phyloP scores from a whole-genome alignment of 2,888 invertebrate genomes.

The Platycheirus rosarum region DNA sequence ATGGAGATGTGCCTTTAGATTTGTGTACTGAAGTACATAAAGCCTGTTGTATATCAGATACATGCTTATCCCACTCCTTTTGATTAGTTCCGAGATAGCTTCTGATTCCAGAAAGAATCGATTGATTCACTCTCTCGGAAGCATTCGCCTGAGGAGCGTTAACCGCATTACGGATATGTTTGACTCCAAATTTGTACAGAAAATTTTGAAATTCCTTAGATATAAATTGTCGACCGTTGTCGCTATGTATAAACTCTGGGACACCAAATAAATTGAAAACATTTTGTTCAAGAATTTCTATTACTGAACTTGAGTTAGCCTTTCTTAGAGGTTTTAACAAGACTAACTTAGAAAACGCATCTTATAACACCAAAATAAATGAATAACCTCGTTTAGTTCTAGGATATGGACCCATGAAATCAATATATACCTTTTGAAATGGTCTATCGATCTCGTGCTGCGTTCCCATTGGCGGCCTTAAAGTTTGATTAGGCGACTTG shows the following conservation, averaged over 20 bases:
- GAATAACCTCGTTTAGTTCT: not conserved
- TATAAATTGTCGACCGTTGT: constrained; percentile 51
- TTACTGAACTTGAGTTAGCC: not conserved
- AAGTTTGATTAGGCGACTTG: not conserved
- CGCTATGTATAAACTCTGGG: not conserved
- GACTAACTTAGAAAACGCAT: not conserved
- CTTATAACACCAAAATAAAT: not conserved
- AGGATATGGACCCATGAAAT: constrained; percentile 21
- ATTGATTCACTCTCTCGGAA: too few species aligned
- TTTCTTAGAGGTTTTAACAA: too few species aligned
- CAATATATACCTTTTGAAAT: constrained; percentile 12
- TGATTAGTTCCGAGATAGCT: constrained; percentile 37
- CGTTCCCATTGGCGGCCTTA: constrained; percentile 8
- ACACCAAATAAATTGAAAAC: not conserved
- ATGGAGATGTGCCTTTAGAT: constrained; percentile 6
- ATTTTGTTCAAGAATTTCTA: not conserved
- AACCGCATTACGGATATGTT: constrained; percentile 51
- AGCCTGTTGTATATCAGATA: constrained; percentile 23
- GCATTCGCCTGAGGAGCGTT: constrained; percentile 58
- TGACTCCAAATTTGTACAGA: constrained; percentile 40
- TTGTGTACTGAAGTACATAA: constrained; percentile 24
- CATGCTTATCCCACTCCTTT: constrained; percentile 34
- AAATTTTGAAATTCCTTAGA: constrained; percentile 27
- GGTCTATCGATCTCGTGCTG: constrained; percentile 5
- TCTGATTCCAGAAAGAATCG: constrained; percentile 37